Evolutionary conservation across 2,888 invertebrate genomes (phyloP).

Genomic region (Lissocephala sabroskyi): DNA sequence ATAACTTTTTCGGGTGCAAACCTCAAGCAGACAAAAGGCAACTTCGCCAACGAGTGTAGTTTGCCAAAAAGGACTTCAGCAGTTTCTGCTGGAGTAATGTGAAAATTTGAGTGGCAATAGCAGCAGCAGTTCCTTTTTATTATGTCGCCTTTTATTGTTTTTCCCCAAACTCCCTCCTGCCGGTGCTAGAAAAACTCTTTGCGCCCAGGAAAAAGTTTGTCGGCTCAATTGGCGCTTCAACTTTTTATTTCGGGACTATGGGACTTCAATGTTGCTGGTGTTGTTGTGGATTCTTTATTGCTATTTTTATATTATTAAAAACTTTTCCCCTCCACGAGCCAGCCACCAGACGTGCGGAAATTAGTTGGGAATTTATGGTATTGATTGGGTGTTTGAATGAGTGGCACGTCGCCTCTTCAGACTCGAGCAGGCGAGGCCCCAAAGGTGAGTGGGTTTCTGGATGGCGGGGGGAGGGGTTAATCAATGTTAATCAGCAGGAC

Average conservation of each 20-base stretch:
- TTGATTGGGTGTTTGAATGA: conserved; percentile 5
- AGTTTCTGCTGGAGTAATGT: conserved; percentile 9
- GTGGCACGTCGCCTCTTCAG: too few relatives aligned
- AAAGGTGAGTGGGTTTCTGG: too few relatives aligned
- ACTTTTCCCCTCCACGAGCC: conserved; percentile 19
- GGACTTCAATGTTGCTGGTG: not conserved
- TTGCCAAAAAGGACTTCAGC: too few relatives aligned
- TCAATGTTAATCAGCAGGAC: conserved; percentile 32
- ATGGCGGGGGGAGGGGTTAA: conserved; percentile 24
- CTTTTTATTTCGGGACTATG: conserved; percentile 7
- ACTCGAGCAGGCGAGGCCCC: too few relatives aligned
- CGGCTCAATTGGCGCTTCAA: not conserved
- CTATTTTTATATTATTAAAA: conserved; percentile 43
- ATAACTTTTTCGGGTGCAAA: too few relatives aligned
- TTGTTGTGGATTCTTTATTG: conserved; percentile 17
- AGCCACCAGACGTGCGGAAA: conserved; percentile 28
- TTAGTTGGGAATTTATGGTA: conserved; percentile 30
- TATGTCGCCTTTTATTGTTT: conserved; percentile 17
- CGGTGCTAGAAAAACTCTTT: conserved; percentile 12
- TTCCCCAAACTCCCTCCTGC: conserved; percentile 3
- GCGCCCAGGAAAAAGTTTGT: not conserved
- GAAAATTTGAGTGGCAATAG: conserved; percentile 22
- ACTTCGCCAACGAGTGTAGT: too few relatives aligned
- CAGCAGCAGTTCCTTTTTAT: conserved; percentile 30
- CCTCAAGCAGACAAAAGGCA: too few relatives aligned